Evolutionary conservation across 2,888 invertebrate species (phyloP).

Genomic region (Conistra vaccinii): DNA sequence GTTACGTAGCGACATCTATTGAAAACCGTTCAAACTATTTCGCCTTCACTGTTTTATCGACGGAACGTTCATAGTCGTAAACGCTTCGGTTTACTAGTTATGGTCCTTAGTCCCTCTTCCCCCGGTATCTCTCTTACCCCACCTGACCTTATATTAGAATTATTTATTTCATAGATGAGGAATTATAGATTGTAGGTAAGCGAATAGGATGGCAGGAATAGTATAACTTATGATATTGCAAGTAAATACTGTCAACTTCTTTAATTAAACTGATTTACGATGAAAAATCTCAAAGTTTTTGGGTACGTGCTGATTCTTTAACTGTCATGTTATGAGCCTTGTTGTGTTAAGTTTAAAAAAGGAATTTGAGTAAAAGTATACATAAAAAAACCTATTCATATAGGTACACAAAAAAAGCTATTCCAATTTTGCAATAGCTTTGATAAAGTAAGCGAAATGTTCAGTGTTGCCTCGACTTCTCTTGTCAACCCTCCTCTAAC

Average conservation of each 20-base stretch:
- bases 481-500: slow-evolving; percentile 31
- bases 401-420: too few species aligned
- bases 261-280: neutral
- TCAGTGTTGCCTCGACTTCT: neutral
- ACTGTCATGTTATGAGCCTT: neutral
- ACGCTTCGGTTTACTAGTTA: too few species aligned
- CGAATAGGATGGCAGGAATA: neutral
- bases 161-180: neutral
- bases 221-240: neutral
- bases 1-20: too few species aligned
- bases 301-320: neutral
- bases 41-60: too few species aligned
- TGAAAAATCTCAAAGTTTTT: neutral
- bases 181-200: neutral
- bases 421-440: neutral
- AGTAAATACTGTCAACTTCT: neutral
- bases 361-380: too few species aligned
- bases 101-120: too few species aligned
- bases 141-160: neutral
- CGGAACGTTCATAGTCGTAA: too few species aligned
- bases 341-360: neutral
- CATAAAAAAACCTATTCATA: neutral
- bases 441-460: neutral
- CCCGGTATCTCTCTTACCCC: too few species aligned
- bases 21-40: too few species aligned